Base-by-base conservation (phyloP, 30 jellyfish, hydroid and myxozoan genomes). In the Morbakka virulenta region DNA sequence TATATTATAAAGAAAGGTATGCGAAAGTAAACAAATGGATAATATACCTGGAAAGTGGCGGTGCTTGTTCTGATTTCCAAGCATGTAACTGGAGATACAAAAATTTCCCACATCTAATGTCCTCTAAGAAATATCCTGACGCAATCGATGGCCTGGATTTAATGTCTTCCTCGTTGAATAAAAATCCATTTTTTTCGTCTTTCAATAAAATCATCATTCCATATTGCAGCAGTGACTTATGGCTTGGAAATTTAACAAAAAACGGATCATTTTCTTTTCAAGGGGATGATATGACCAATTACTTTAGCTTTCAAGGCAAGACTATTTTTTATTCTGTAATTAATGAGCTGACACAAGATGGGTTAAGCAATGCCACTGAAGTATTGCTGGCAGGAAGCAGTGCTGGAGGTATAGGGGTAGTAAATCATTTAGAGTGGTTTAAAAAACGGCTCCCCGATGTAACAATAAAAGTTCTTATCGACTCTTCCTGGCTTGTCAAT, bases 361-460 rank as follows among this genome's bases (percentile, higher is more conserved):
- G 96, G 2, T 61, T 90, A 64, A 29, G 29, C 6, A 64, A 71
- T 33, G 88, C 97, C 1, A 35, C 90, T n/a, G 86, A 71, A 17
- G 33, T 90, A 17, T 33, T 80, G 73, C 82, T 90, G 22, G 80
- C 82, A 1, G 97, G 97, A 20, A 70, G 89, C 70, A 90, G 97
- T 50, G 97, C 97, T 6, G 97, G 97, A 4, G 97, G 97, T n/a
- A 80, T 84, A n/a, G 97, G 97, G 24, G 94, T 63, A 12, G 23
- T 84, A 34, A 90, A 90, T 52, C 93, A 90, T 34, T 78, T 70
- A 20, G 36, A 64, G 3, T 64, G 26, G 12, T 22, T 90, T 74
- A 52, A 62, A 4, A 24, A 32, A 6, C 62, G 21, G 33, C 17
- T 41, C 17, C 74, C 34, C 32, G 47, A 52, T 28, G 77, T 82